Base-by-base conservation (phyloP, 2,113 vertebrate genomes). In the Phasianus colchicus region DNA sequence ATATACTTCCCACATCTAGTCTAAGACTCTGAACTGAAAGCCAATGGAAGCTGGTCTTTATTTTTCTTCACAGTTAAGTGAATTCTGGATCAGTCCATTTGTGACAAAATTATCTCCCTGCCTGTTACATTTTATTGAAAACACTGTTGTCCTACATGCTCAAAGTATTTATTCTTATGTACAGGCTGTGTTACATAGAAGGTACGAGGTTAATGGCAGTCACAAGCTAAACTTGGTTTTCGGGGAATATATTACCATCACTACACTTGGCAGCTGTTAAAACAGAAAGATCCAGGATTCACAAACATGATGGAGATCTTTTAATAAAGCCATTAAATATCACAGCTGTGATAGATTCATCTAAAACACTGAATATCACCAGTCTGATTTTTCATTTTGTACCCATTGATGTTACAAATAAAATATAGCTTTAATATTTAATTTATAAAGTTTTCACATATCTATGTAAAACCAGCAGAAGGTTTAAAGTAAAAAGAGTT, bases 401-500 rank as follows among this genome's bases (percentile, higher is more conserved):
- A 52, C 52, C 91, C 63, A 43, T 18, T 75, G 52, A 93, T 83
- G 38, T 79, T 89, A 90, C 69, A 93, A 96, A 90, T 74, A 86
- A 95, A 89, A 83, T 67, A 89, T 22, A 94, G 86, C 43, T 90
- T 72, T 42, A 55, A 72, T 85, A 86, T 58, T 83, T 83, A 40
- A 88, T 83, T 80, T 91, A 88, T 64, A 93, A 95, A 88, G 32
- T 94, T 65, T 84, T 96, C 54, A 63, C 25, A 65, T 86, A 92
- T 88, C 38, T 58, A 55, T 86, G 82, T 94, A 95, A 95, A 96
- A 90, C 58, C 54, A 83, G 64, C 65, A 93, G 50, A 24, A 83
- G 54, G 34, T 83, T 93, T 89, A 84, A 93, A 93, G 52, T 90
- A 80, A 93, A 95, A 94, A 94, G 67, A 93, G 24, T 42, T 84